Conservation (phyloP, 2,888 invertebrate species). For the Tenthredo amoena region DNA sequence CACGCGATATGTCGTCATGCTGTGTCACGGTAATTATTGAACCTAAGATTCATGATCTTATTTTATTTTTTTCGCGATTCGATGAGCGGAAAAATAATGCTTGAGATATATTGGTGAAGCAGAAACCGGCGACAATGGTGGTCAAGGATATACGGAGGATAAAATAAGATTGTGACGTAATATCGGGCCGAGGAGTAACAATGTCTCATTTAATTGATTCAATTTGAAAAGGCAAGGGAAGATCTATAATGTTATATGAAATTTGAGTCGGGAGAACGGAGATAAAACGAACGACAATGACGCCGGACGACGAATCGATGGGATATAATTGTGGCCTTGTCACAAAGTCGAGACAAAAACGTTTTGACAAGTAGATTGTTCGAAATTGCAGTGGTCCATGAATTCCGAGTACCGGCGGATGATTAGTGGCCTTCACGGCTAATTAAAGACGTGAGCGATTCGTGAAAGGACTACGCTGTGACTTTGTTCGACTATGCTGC, state of each 20-base stretch:
- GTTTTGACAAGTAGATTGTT: slow-evolving; percentile 53
- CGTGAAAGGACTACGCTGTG: slow-evolving; percentile 44
- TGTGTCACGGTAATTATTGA: background rate
- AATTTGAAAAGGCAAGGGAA: background rate
- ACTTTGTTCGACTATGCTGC: slow-evolving; percentile 18
- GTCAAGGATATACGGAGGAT: background rate
- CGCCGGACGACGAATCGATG: slow-evolving; percentile 32
- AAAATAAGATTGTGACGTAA: slow-evolving; percentile 17
- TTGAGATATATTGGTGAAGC: background rate
- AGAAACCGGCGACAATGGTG: slow-evolving; percentile 1
- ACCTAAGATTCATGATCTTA: background rate
- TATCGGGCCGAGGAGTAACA: background rate
- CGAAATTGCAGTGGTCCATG: slow-evolving; percentile 43
- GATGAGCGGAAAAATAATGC: background rate
- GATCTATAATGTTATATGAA: background rate
- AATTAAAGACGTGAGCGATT: slow-evolving; percentile 43
- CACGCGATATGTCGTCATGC: background rate
- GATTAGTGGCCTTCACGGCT: slow-evolving; percentile 51
- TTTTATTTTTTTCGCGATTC: background rate
- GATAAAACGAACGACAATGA: background rate
- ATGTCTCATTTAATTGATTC: background rate
- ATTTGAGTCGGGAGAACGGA: background rate
- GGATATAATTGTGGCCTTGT: slow-evolving; percentile 28
- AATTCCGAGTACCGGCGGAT: slow-evolving; percentile 48
- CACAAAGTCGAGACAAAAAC: slow-evolving; percentile 38